Evolutionary conservation across 2,888 invertebrate genomes (phyloP).

Genomic region (Stratiomys singularior): DNA sequence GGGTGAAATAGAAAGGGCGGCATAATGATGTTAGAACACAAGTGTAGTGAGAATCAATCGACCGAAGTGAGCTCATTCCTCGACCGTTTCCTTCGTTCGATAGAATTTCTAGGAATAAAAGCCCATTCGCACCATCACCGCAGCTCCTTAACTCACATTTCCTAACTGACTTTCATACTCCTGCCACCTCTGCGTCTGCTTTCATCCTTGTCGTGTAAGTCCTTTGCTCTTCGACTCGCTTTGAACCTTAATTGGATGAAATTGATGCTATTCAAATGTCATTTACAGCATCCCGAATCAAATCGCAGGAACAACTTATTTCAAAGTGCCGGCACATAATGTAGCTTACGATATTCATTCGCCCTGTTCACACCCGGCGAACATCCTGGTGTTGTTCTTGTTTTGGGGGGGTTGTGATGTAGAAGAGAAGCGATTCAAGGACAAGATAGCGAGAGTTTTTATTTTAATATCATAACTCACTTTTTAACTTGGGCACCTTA

Average conservation of each 20-base stretch:
- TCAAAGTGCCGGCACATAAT: conserved; percentile 36
- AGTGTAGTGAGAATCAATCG: conserved; percentile 4
- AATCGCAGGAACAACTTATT: conserved; percentile 42
- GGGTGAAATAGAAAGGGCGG: not conserved
- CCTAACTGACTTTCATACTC: not conserved
- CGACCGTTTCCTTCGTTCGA: not conserved
- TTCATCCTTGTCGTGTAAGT: not conserved
- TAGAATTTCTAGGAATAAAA: conserved; percentile 22
- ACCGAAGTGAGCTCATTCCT: not conserved
- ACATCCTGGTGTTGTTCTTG: no score
- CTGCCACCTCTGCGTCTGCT: not conserved
- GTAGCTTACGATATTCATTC: conserved; percentile 20
- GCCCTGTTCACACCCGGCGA: conserved; percentile 9
- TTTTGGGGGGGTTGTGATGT: no score
- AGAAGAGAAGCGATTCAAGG: no score
- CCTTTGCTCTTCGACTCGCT: conserved; percentile 37
- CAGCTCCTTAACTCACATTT: not conserved
- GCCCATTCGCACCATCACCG: conserved; percentile 10
- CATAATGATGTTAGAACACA: not conserved
- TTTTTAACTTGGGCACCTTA: no score
- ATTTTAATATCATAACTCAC: no score
- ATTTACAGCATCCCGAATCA: conserved; percentile 48
- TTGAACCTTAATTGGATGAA: conserved; percentile 52
- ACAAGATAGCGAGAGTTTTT: no score
- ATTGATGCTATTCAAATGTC: conserved; percentile 53